Base-by-base conservation (phyloP, 1,140 invertebrate species). In the Drosophila kurseongensis region DNA sequence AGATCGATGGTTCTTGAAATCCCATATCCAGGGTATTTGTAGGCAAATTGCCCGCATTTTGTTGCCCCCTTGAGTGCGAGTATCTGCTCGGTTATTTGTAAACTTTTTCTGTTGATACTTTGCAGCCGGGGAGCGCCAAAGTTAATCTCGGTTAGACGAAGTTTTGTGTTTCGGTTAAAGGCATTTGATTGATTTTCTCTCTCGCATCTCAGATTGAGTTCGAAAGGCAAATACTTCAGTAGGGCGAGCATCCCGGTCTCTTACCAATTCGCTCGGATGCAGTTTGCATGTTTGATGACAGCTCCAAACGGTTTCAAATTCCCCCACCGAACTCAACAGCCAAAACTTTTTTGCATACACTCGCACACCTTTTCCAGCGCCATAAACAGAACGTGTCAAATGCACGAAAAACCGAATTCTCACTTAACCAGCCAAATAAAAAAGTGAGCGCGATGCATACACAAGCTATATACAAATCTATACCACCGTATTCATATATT, bases 341-440 rank as follows among this genome's bases (percentile, higher is more conserved):
- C 71, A 6, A 71, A 48, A 72, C 41, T 56, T 47, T 74, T 79
- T 58, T 62, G 38, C 41, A 56, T 52, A 55, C 45, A 36, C 35
- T 48, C 27, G 35, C 44, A 62, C 38, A 48, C 62, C 74, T 75
- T 48, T 75, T 44, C 35, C 61, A 68, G 56, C 50, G 51, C 63
- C 74, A 69, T 61, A 61, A 77, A 68, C 74, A 57, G 56, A 57
- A 69, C 74, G 82, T 86, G 82, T 86, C 83, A 82, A 83, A 86
- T 82, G 66, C 83, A 88, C 75, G 51, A 83, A 75, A 83, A 67
- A 78, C 61, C 48, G 75, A 88, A 78, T 65, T 77, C 65, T 56
- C 67, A 78, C 36, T 51, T 45, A 41, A 57, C 55, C 48, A 68
- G 38, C 9, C 41, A 44, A 60, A 77, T 38, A 29, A 67, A 77